Base-by-base conservation (phyloP, 1,140 invertebrate species). In the Eupeodes corollae region DNA sequence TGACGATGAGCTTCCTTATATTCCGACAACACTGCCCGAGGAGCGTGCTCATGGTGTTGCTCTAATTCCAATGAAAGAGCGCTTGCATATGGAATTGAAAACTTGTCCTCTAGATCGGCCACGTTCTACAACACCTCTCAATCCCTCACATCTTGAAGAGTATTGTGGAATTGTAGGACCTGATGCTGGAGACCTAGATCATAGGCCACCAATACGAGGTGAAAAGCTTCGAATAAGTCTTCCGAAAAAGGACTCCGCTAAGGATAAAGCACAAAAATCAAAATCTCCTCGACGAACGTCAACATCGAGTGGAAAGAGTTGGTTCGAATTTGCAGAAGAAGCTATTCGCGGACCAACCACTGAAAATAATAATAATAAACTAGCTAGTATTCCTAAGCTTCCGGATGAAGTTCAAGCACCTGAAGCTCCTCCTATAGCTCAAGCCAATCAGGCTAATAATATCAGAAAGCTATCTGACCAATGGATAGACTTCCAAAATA, bases 91-190 rank as follows among this genome's bases (percentile, higher is more conserved):
- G 55, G 75, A 81, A 62, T 74, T 82, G 16, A 85, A 78, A 51
- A 91, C 83, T n/a, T 88, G 79, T 55, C 86, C 88, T 0, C 82
- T 91, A 46, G 87, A 91, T 53, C 73, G 90, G 52, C 91, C 91
- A 14, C 74, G 89, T 8, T 88, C 86, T n/a, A 85, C 82, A 16
- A 86, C 86, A 35, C 86, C 86, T 3, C 79, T 88, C 34, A 85
- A 83, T 67, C 80, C 85, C 15, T 80, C 79, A 5, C 75, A 82
- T 16, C 67, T 91, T 38, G 86, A 91, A 57, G 86, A 88, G 56
- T 90, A 75, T 50, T 72, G 73, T 52, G 71, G 60, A 52, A 75
- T 66, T 1, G 55, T 56, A 14, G 40, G 46, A 13, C 46, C 50
- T 14, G 50, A 63, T 61, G 37, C 45, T 58, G 38, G 53, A 56